Percentiles rank a stretch among this genome's conserved stretches.
Conservation (phyloP, 1,140 invertebrate species). For the Galendromus occidentalis region DNA sequence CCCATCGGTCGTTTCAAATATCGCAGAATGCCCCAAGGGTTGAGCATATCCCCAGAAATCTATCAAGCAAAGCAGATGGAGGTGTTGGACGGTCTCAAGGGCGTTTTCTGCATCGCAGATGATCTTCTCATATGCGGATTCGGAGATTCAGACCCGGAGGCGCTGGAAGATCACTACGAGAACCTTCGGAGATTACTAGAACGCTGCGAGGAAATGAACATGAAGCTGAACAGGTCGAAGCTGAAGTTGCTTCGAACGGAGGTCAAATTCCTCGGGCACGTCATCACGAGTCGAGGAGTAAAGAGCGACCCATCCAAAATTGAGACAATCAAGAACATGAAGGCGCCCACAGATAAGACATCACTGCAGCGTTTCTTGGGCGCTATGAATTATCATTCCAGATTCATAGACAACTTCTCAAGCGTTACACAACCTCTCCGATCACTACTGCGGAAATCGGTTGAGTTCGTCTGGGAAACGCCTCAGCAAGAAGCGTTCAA, state of each 20-base stretch:
- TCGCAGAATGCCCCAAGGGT: too few species aligned
- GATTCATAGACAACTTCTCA: too few species aligned
- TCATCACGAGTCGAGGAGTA: constrained; percentile 23
- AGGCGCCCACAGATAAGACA: constrained; percentile 24
- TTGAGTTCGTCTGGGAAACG: too few species aligned
- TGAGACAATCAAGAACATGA: constrained; percentile 25
- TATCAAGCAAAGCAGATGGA: constrained; percentile 15
- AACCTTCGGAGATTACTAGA: not conserved
- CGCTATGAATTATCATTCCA: too few species aligned
- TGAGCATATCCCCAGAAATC: constrained; percentile 14
- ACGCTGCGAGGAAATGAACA: not conserved
- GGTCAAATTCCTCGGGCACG: constrained; percentile 20
- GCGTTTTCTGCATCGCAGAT: constrained; percentile 14
- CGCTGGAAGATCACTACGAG: not conserved
- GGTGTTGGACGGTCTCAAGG: constrained; percentile 12
- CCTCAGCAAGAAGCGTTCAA: too few species aligned
- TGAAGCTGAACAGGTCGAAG: constrained; percentile 7
- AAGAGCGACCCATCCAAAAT: constrained; percentile 28
- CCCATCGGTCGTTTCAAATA: too few species aligned
- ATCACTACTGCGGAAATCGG: too few species aligned
- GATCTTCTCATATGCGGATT: constrained; percentile 15
- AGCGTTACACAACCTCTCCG: too few species aligned
- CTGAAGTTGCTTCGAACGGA: not conserved
- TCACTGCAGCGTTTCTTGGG: constrained; percentile 27
- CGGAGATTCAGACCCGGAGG: not conserved